phyloP scores from a whole-genome alignment of 2,888 invertebrate species.

The Orchesella flavescens region DNA sequence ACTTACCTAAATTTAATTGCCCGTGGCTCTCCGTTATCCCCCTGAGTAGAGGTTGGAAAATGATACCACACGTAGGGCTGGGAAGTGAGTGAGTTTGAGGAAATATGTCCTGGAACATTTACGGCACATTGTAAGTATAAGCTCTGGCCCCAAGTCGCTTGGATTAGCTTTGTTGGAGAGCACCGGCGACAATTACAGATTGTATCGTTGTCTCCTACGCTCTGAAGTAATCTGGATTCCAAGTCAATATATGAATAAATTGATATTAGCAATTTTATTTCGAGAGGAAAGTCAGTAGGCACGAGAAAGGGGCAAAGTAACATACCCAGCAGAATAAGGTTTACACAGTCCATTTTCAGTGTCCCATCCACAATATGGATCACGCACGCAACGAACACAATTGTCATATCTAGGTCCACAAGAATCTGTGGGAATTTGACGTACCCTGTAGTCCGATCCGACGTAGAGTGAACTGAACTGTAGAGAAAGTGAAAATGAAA shows the following conservation, averaged over 20 bases:
- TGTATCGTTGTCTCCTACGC: constrained; percentile 88
- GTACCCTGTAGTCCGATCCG: constrained; percentile 90
- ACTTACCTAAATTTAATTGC: constrained; percentile 49
- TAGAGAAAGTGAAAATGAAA: neutral
- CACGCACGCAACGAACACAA: constrained; percentile 93
- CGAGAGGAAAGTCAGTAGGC: no score
- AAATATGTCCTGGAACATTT: constrained; percentile 73
- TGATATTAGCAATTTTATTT: no score
- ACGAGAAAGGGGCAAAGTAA: no score
- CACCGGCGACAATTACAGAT: constrained; percentile 92
- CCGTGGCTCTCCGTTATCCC: constrained; percentile 37
- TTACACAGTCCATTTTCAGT: constrained; percentile 91
- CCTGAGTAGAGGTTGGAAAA: constrained; percentile 51
- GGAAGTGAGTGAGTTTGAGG: constrained; percentile 66
- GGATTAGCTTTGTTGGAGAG: constrained; percentile 88
- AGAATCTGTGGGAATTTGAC: constrained; percentile 92
- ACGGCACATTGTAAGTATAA: constrained; percentile 93
- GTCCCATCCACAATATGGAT: constrained; percentile 98
- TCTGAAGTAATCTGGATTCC: constrained; percentile 82
- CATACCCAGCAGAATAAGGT: constrained; percentile 87
- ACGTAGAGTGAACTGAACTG: constrained; percentile 91
- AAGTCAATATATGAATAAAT: neutral
- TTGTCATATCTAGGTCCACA: constrained; percentile 93
- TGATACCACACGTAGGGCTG: constrained; percentile 73
- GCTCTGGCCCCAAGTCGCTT: constrained; percentile 95